Base-by-base conservation (phyloP, 2,888 invertebrate species). In the Pseudoips prasinana region DNA sequence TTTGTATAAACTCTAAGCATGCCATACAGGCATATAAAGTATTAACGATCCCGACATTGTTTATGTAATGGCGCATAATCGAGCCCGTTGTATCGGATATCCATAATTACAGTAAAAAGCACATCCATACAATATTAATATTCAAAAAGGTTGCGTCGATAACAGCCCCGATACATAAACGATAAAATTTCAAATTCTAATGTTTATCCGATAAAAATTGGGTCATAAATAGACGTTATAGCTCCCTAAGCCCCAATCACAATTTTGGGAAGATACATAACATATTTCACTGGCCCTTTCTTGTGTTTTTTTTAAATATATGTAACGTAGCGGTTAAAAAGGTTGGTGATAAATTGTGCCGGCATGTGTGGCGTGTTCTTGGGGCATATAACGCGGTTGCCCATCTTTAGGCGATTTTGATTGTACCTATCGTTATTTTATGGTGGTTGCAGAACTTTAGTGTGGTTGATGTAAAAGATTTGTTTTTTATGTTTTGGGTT, bases 151-250 rank as follows among this genome's bases (percentile, higher is more conserved):
- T 46, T 55, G 57, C 53, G 56, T 33, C 52, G 61, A 67, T 72
- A 73, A 67, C 64, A 58, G 58, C 39, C 39, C 10, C 35, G 53
- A 58, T 48, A 34, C 36, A 35, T 39, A 52, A 45, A 55, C 70
- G 68, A 76, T 77, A 73, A 73, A 77, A 79, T 79, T 81, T 70
- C 67, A 78, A 82, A 81, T 79, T 74, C 69, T 68, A 70, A 78
- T 82, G 81, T 84, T 82, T 83, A 78, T 77, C 69, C 69, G 58
- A 67, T 68, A 79, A 82, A 82, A 84, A 85, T 82, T 81, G 78
- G 79, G 69, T 71, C 74, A 76, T 85, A 84, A 85, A 82, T 58
- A 69, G 64, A 72, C 74, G 79, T 83, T 82, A 85, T 82, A 59
- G 78, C 63, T 77, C 84, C 81, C 83, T 65, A 65, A 76, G 65